phyloP scores from a whole-genome alignment of 1,140 invertebrate genomes.

The Cotesia glomerata region DNA sequence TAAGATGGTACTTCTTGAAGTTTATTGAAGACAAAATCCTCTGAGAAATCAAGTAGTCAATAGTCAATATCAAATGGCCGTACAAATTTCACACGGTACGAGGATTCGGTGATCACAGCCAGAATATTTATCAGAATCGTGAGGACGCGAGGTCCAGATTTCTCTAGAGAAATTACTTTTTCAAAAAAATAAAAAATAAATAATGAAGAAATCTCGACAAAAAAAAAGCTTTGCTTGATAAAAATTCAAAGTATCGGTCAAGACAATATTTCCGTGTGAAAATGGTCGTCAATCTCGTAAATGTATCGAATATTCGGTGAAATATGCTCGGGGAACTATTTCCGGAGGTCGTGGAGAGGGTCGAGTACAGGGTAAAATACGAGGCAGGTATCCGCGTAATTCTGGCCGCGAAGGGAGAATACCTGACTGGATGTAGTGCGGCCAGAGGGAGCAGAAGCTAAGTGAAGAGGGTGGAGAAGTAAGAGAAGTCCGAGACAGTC shows the following conservation, averaged over 20 bases:
- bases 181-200: slow-evolving; percentile 9
- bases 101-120: slow-evolving; percentile 30
- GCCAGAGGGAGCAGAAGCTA: not conserved
- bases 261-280: no score
- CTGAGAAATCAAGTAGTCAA: slow-evolving; percentile 31
- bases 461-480: not conserved
- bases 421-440: slow-evolving; percentile 16
- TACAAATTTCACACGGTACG: slow-evolving; percentile 31
- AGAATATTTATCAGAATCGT: slow-evolving; percentile 39
- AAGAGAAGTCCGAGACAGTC: slow-evolving; percentile 19
- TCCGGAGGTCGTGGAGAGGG: not conserved
- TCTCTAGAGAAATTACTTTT: slow-evolving; percentile 37
- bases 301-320: not conserved
- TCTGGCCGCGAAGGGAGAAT: slow-evolving; percentile 22
- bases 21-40: slow-evolving; percentile 15
- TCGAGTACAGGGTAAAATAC: slow-evolving; percentile 8
- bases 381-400: slow-evolving; percentile 25
- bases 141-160: slow-evolving; percentile 28
- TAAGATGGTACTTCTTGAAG: not conserved
- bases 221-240: not conserved
- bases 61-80: not conserved
- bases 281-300: not conserved
- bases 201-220: not conserved
- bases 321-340: slow-evolving; percentile 3
- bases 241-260: not conserved